Conservation (phyloP, 2,888 invertebrate species). For the Hemaris fuciformis region DNA sequence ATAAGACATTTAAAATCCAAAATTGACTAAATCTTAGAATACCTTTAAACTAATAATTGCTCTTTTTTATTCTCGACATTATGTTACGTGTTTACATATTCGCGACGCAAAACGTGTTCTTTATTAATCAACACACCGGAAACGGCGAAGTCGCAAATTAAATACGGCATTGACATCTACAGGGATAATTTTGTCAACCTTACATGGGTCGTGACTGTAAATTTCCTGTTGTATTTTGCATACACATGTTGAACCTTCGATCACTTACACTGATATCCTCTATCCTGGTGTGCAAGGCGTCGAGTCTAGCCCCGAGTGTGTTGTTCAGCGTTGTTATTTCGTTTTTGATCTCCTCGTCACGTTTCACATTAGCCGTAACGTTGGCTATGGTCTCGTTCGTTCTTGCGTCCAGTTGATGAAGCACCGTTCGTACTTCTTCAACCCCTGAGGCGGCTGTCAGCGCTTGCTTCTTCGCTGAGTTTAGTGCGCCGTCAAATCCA, state of each 20-base stretch:
- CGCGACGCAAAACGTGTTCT: neutral
- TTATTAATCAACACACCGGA: neutral
- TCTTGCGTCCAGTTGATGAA: conserved; percentile 58
- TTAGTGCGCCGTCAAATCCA: conserved; percentile 67
- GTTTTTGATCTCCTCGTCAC: conserved; percentile 50
- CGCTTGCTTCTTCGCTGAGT: conserved; percentile 66
- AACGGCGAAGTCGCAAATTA: neutral
- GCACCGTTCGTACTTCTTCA: conserved; percentile 58
- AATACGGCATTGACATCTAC: neutral
- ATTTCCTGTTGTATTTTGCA: conserved; percentile 12
- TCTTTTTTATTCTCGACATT: neutral
- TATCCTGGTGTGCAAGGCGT: conserved; percentile 57
- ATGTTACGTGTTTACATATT: neutral
- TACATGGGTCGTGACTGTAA: neutral
- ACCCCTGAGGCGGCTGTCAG: conserved; percentile 62
- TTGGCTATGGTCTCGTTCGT: conserved; percentile 69
- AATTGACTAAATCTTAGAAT: too few relatives aligned
- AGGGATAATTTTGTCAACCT: conserved; percentile 3
- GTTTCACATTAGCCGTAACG: conserved; percentile 48
- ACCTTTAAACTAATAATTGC: neutral
- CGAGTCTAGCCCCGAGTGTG: conserved; percentile 55
- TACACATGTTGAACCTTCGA: conserved; percentile 1
- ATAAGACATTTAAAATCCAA: too few relatives aligned
- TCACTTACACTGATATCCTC: conserved; percentile 59
- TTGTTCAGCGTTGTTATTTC: conserved; percentile 52